Base-by-base conservation (phyloP, 23 tunicate species). In the Trididemnum clinides region DNA sequence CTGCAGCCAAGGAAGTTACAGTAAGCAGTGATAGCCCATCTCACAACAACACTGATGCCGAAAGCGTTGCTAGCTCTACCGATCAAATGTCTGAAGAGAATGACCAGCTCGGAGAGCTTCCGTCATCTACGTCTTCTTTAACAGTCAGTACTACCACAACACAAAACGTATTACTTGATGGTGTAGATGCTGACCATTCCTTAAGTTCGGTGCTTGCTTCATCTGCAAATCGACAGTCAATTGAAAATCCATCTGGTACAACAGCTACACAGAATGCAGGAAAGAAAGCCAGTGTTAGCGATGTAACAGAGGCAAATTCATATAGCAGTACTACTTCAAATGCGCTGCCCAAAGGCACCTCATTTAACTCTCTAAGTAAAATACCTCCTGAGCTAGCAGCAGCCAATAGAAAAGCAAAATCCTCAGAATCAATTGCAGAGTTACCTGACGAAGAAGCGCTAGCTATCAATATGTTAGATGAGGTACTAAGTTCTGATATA, bases 391-490 rank as follows among this genome's bases (percentile, higher is more conserved):
- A 86, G 66, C 38, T 86, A 30, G 90, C 84, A 18, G 84, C 75
- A 19, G 79, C 33, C 22, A 86, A 86, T 22, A 39, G 49, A 49
- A 21, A 5, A 26, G 73, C 21, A 26, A 63, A 62, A 18, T 19
- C 58, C 1, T 25, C 78, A 26, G 82, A 50, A 2, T 36, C 65
- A 12, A 78, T 51, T 33, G 37, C 51, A 20, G 63, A 81, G 63
- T 36, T 57, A 59, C 78, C 82, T 18, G 25, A 51, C 1, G 92
- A 88, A 18, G 97, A 92, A 64, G 91, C 82, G 33, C 30, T 49
- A 38, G 97, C 92, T 1, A 32, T 92, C 0, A 89, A 78, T 20
- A 92, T 92, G 87, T 72, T 92, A 3, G 97, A 92, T 72, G 73
- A 84, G 30, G 92, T 92, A 33, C 84, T 92, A 3, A 86, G 87